A percentile compares a stretch with the other conserved stretches of the same genome.
Conservation (phyloP, 1,140 invertebrate species). For the Vanessa tameamea region DNA sequence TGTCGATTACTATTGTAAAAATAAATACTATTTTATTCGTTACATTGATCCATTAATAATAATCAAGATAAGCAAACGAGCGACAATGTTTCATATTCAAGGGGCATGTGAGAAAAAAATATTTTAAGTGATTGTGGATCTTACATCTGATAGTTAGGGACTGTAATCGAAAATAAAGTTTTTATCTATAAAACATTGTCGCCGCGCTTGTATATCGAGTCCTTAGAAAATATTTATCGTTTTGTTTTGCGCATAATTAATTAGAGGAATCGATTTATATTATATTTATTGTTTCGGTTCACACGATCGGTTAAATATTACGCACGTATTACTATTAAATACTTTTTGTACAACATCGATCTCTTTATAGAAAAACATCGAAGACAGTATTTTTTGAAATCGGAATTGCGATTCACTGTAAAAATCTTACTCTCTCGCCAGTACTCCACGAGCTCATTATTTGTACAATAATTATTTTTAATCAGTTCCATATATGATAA, state of each 20-base stretch:
- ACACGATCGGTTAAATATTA: conserved; percentile 16
- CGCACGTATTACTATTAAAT: conserved; percentile 3
- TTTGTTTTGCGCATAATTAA: conserved; percentile 13
- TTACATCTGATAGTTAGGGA: neutral
- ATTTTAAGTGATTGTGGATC: neutral
- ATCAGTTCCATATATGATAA: too few species aligned
- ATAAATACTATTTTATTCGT: conserved; percentile 38
- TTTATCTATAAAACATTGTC: neutral
- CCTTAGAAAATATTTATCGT: conserved; percentile 3
- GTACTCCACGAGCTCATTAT: too few species aligned
- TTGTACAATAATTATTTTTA: too few species aligned
- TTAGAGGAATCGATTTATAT: conserved; percentile 8
- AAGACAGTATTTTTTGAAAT: too few species aligned
- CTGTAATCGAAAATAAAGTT: neutral
- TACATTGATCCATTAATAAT: conserved; percentile 33
- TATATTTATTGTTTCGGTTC: conserved; percentile 13
- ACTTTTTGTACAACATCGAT: conserved; percentile 18
- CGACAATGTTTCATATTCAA: neutral
- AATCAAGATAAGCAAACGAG: conserved; percentile 16
- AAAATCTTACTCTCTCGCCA: too few species aligned
- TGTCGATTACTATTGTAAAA: conserved; percentile 33
- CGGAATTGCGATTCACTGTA: too few species aligned
- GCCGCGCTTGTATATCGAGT: neutral
- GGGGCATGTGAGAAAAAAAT: too few species aligned
- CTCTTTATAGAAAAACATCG: too few species aligned